Evolutionary conservation across 2,113 vertebrate genomes (phyloP).

Genomic region (Hyperopisus bebe): DNA sequence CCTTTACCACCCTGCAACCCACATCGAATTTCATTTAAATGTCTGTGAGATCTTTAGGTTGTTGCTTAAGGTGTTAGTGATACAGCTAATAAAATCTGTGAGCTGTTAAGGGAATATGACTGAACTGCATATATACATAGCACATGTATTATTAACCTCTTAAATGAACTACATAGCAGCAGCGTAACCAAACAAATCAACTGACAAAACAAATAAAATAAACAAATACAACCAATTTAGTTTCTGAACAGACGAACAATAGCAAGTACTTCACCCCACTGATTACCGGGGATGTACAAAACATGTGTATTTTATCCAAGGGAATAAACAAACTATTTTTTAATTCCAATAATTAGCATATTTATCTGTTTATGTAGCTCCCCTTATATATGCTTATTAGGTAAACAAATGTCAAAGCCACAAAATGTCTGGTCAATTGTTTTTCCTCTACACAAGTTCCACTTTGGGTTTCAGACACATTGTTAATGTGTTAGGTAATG

Average conservation of each 20-base stretch:
- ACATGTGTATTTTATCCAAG: not conserved
- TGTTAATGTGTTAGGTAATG: not conserved
- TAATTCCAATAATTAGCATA: constrained; percentile 2
- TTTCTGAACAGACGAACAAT: not conserved
- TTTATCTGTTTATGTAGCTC: not conserved
- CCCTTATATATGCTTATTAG: not conserved
- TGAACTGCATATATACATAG: not conserved
- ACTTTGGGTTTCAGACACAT: not conserved
- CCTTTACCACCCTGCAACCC: not conserved
- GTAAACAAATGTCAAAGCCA: not conserved
- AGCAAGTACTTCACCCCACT: not conserved
- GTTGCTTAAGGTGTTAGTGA: not conserved
- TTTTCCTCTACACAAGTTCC: not conserved
- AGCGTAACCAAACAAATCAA: not conserved
- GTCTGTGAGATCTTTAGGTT: not conserved
- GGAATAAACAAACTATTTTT: not conserved
- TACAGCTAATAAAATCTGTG: not conserved
- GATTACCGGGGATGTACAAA: not conserved
- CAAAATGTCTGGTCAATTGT: not conserved
- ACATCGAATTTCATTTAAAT: not conserved
- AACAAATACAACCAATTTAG: not conserved
- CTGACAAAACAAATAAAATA: not conserved
- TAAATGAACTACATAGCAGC: not conserved
- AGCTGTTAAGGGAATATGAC: not conserved
- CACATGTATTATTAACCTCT: not conserved